Percentiles rank a stretch among this genome's conserved stretches.
phyloP scores from a whole-genome alignment of 2,888 invertebrate genomes.

The Agriopis leucophaearia region DNA sequence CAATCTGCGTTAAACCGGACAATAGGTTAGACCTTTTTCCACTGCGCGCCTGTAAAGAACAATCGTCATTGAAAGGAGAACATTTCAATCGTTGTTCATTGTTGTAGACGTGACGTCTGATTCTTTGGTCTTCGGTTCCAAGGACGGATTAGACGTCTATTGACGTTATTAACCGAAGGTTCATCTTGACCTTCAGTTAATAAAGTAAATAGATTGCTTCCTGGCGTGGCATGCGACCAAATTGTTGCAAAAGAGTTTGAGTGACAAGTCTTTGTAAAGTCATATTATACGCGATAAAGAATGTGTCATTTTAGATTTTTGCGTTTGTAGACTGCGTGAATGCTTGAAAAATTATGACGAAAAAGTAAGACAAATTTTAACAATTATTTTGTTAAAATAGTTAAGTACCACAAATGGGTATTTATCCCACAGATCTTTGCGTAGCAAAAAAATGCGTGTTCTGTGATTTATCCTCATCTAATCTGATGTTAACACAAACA shows the following conservation, averaged over 20 bases:
- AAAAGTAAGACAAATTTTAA: too few relatives aligned
- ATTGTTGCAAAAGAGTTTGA: neutral
- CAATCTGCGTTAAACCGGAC: constrained; percentile 18
- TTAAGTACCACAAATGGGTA: too few relatives aligned
- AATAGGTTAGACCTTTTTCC: constrained; percentile 20
- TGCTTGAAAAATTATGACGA: too few relatives aligned
- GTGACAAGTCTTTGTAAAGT: too few relatives aligned
- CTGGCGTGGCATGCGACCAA: neutral
- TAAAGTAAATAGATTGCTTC: too few relatives aligned
- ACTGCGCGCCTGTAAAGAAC: constrained; percentile 16
- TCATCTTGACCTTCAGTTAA: neutral
- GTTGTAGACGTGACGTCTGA: constrained; percentile 13
- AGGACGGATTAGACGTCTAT: constrained; percentile 19
- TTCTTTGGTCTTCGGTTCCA: neutral
- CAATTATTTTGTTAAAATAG: too few relatives aligned
- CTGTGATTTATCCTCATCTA: too few relatives aligned
- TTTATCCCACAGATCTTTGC: too few relatives aligned
- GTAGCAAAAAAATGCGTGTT: too few relatives aligned
- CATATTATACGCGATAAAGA: too few relatives aligned
- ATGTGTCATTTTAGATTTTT: too few relatives aligned
- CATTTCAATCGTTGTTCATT: constrained; percentile 14
- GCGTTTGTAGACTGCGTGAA: too few relatives aligned
- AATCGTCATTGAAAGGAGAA: constrained; percentile 19
- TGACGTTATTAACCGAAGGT: constrained; percentile 19
- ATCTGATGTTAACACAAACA: neutral